Evolutionary conservation across 2,888 invertebrate species (phyloP), one percentile per base, ranked within the genome.

Genomic region (Helobdella robusta): DNA sequence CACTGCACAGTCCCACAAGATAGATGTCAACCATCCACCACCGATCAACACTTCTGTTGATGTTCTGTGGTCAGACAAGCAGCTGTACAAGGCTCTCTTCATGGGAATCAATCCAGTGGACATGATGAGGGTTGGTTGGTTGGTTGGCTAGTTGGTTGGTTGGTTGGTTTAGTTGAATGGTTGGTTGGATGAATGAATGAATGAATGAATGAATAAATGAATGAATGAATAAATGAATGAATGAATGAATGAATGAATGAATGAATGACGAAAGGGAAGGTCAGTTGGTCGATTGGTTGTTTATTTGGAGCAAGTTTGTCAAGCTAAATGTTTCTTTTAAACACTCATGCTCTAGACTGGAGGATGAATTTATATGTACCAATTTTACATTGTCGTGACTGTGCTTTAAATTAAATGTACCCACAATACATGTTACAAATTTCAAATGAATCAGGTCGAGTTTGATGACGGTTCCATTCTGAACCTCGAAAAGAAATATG

Each of bases 51-150:
- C 82, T 25, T 75, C 76, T 18, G 81, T 85, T 0, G 76, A 77
- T 65, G 83, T 85, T 0, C 79, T 80, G 44, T 85, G 85, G 84
- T 80, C 81, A 0, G 84, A 85, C 73, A 76, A 75, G 4, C 68
- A 70, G 8, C 64, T 76, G 15, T 78, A 78, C 72, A 73, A 73
- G 40, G 79, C 75, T 2, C 72, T 70, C 8, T 78, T 77, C 71
- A 73, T 73, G 40, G 77, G 75, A 46, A 73, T 73, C 34, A 76
- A 74, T 66, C 66, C 68, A 5, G 71, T 73, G 5, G 62, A 69
- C 32, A 68, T 75, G 65, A 74, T 74, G 68, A 73, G 72, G 61
- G 78, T n/a, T n/a, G n/a, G n/a, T n/a, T n/a, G n/a, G n/a, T n/a
- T n/a, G n/a, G n/a, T n/a, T n/a, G n/a, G n/a, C n/a, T n/a, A n/a